phyloP scores from a whole-genome alignment of 2,888 invertebrate species.

The Apamea monoglypha region DNA sequence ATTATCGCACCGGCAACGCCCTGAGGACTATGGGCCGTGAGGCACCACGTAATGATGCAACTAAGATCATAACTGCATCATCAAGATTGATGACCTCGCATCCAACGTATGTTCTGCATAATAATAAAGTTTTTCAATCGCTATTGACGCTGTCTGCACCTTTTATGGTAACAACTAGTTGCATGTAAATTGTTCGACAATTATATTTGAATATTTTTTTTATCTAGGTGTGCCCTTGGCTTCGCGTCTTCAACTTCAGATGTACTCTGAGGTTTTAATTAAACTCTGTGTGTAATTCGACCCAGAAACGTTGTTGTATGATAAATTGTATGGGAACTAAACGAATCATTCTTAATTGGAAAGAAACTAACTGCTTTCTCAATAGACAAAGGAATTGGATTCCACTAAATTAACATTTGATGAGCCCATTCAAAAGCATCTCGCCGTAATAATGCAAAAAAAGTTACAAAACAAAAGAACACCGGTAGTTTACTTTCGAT shows the following conservation, averaged over 20 bases:
- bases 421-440: constrained; percentile 22
- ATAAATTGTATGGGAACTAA: constrained; percentile 62
- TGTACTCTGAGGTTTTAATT: constrained; percentile 60
- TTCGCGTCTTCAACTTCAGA: constrained; percentile 30
- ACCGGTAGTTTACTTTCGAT: constrained; percentile 40
- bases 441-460: constrained; percentile 2
- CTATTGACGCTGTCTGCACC: constrained; percentile 42
- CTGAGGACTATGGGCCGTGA: constrained; percentile 28
- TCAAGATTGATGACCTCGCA: constrained; percentile 61
- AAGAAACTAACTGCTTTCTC: constrained; percentile 46
- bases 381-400: constrained; percentile 55
- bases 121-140: constrained; percentile 52
- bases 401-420: constrained; percentile 47
- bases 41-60: constrained; percentile 52
- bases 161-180: constrained; percentile 49
- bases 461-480: constrained; percentile 4
- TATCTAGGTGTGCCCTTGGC: constrained; percentile 48
- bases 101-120: constrained; percentile 45
- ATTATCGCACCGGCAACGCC: constrained; percentile 62
- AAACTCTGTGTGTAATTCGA: constrained; percentile 48
- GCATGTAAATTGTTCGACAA: constrained; percentile 49
- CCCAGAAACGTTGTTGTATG: constrained; percentile 53
- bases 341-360: constrained; percentile 53
- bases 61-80: constrained; percentile 56
- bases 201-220: constrained; percentile 52